Evolutionary conservation across 2,888 invertebrate genomes (phyloP), one percentile per base, ranked within the genome.

Genomic region (Cordilura impudica): DNA sequence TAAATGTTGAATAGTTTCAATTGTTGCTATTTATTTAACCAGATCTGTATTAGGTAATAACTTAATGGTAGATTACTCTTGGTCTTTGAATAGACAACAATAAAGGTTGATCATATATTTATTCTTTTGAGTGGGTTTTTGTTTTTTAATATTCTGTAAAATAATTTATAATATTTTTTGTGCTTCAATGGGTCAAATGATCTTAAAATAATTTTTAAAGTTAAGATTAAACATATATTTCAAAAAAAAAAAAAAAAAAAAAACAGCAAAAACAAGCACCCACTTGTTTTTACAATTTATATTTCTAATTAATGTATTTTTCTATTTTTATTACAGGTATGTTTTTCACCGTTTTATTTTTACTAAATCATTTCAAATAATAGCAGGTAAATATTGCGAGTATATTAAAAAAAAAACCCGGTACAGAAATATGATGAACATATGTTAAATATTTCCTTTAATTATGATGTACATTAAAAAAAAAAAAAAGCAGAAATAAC

Each of bases 381-480:
- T 51, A 51, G 6, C 21, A 56, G 31, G 16, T 39, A 63, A 70
- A 56, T 73, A 18, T 26, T 14, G 16, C 39, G 8, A 56, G 1
- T 54, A 8, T 49, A 63, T 56, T 39, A 53, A 58, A 63, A 56
- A 16, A 47, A 58, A 63, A 56, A 16, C 35, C 16, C 16, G 23
- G 31, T 47, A n/a, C 54, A 23, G 14, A 2, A 60, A 51, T 5
- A 35, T 5, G 10, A 18, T 21, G 4, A 67, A 43, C 78, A 78
- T 73, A 74, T 75, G 74, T 66, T 16, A 60, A 70, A 74, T 61
- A 31, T 63, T 67, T 67, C 19, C 12, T 65, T 39, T 16, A 51
- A 49, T 18, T 47, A 10, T 47, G 53, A 35, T 69, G 47, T 49
- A 23, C 16, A 19, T 7, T 39, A 26, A 12, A 2, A 29, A 14